Percentiles rank a stretch among this genome's conserved stretches.
These are phyloP conservation scores for Pygoscelis antarcticus DNA, from an alignment of 2,113 vertebrate species.

Conservation along the genomic window DNA sequence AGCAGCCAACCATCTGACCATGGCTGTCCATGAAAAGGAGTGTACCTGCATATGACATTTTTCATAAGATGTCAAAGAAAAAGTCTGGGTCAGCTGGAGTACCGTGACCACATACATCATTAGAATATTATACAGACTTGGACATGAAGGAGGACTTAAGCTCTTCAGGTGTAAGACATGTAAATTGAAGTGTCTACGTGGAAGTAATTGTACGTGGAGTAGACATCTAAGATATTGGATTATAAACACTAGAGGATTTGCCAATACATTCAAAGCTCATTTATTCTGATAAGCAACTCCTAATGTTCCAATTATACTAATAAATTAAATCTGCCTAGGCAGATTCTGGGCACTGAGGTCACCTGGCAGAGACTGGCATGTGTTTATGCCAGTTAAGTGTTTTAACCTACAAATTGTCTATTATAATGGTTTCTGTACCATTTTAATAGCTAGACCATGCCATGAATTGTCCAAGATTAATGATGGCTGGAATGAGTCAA, in stretches of 20 bases:
- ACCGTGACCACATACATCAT: fast-evolving
- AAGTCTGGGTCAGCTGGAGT: background rate
- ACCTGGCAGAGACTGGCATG: background rate
- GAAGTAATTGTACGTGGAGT: background rate
- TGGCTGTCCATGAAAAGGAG: background rate
- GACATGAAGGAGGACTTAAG: background rate
- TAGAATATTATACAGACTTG: background rate
- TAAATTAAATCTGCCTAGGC: background rate
- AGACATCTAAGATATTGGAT: background rate
- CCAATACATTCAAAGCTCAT: background rate
- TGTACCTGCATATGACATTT: background rate
- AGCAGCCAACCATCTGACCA: background rate
- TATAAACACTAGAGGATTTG: background rate
- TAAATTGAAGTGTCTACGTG: background rate
- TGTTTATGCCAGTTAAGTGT: background rate
- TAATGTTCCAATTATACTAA: background rate
- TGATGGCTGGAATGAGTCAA: background rate
- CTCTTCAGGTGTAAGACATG: background rate
- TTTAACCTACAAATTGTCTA: background rate
- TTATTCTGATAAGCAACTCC: background rate
- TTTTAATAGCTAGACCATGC: background rate
- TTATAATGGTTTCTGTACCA: background rate
- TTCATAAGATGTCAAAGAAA: background rate
- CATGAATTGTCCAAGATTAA: background rate
- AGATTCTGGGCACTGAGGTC: background rate